phyloP scores from a whole-genome alignment of 2,888 invertebrate species.

The Dynastes hyllus region DNA sequence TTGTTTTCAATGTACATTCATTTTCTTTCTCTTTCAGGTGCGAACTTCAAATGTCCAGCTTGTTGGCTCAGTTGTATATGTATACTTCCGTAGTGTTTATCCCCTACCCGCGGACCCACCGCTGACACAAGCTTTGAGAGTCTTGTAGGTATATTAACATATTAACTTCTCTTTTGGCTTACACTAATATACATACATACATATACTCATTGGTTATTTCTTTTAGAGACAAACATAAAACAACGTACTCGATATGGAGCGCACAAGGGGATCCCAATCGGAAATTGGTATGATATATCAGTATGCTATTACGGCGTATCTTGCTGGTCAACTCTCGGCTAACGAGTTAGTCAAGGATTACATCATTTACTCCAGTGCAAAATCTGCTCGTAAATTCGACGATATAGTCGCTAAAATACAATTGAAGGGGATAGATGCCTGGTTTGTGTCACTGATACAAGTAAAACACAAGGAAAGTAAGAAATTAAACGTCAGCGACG shows the following conservation, averaged over 20 bases:
- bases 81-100: too few relatives aligned
- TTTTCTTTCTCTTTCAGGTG: too few relatives aligned
- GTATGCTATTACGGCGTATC: background rate
- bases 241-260: background rate
- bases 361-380: slow-evolving; percentile 1
- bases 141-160: too few relatives aligned
- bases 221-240: too few relatives aligned
- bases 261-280: background rate
- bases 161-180: too few relatives aligned
- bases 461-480: background rate
- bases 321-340: background rate
- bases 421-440: background rate
- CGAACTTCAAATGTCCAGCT: too few relatives aligned
- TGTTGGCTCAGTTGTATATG: too few relatives aligned
- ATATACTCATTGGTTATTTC: too few relatives aligned
- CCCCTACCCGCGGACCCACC: too few relatives aligned
- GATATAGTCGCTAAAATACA: background rate
- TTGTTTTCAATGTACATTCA: too few relatives aligned
- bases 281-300: background rate
- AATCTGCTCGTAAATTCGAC: background rate
- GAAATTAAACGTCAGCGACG: background rate
- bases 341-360: background rate
- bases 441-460: background rate
- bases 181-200: too few relatives aligned
- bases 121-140: too few relatives aligned